Evolutionary conservation across 2,888 invertebrate species (phyloP).

Genomic region (Dryomyza anilis): DNA sequence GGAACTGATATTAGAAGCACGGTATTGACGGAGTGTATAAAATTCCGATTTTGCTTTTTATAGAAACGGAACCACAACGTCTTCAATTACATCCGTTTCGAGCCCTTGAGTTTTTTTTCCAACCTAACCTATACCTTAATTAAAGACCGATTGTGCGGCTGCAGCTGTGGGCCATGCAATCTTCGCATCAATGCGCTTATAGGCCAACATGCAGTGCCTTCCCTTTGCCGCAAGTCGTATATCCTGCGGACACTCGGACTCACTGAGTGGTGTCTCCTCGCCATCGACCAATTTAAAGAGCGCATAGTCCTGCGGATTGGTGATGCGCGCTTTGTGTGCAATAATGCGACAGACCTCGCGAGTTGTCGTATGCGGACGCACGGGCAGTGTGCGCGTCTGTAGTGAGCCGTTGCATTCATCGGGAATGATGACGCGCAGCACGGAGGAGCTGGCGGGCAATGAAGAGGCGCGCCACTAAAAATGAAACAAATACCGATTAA

Average conservation of each 20-base stretch:
- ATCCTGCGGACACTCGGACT: conserved; percentile 89
- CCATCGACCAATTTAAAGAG: conserved; percentile 89
- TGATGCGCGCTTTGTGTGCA: conserved; percentile 92
- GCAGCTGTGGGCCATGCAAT: conserved; percentile 91
- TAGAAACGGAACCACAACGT: too few relatives aligned
- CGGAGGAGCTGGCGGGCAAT: conserved; percentile 68
- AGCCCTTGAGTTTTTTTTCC: neutral
- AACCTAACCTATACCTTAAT: neutral
- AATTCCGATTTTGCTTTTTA: neutral
- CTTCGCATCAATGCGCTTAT: conserved; percentile 94
- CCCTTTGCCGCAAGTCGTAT: conserved; percentile 75
- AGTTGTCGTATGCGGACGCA: conserved; percentile 91
- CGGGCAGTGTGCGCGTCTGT: conserved; percentile 88
- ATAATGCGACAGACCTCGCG: conserved; percentile 92
- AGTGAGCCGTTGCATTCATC: conserved; percentile 93
- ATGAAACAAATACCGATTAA: neutral
- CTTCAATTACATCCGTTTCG: too few relatives aligned
- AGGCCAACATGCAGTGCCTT: conserved; percentile 89
- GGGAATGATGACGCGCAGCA: conserved; percentile 89
- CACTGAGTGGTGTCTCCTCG: conserved; percentile 88
- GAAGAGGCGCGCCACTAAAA: conserved; percentile 66
- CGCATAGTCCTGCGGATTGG: conserved; percentile 95
- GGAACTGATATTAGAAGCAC: too few relatives aligned
- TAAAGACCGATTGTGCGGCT: conserved; percentile 37
- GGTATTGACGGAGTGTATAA: too few relatives aligned